Conservation (phyloP, 2,888 invertebrate species). For the Oxycera nigricornis region DNA sequence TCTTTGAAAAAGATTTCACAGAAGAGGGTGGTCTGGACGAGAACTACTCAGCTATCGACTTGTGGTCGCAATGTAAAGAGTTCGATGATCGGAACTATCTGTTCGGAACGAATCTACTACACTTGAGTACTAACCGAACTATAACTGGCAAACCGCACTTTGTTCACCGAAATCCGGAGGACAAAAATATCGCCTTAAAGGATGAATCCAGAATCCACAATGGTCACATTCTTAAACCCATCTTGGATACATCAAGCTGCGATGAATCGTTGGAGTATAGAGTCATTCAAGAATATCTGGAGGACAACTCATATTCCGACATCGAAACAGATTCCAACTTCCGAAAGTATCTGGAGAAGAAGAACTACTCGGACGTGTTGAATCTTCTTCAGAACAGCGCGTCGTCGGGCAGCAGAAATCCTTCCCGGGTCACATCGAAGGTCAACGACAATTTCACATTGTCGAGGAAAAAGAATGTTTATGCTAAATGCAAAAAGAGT, state of each 20-base stretch:
- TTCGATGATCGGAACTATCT: slow-evolving; percentile 53
- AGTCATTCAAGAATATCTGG: slow-evolving; percentile 59
- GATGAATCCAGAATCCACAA: slow-evolving; percentile 53
- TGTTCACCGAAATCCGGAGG: slow-evolving; percentile 47
- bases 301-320: slow-evolving; percentile 60
- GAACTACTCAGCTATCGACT: slow-evolving; percentile 53
- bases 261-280: slow-evolving; percentile 60
- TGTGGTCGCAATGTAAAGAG: slow-evolving; percentile 52
- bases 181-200: slow-evolving; percentile 45
- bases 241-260: slow-evolving; percentile 57
- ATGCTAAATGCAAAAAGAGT: not conserved
- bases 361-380: slow-evolving; percentile 59
- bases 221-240: slow-evolving; percentile 56
- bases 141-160: slow-evolving; percentile 55
- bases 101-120: slow-evolving; percentile 57
- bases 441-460: slow-evolving; percentile 39
- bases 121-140: slow-evolving; percentile 55
- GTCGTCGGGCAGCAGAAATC: not conserved
- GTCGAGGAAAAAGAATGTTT: slow-evolving; percentile 25
- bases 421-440: not conserved
- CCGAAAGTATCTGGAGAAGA: slow-evolving; percentile 58
- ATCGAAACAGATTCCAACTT: slow-evolving; percentile 60
- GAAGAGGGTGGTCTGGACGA: slow-evolving; percentile 18
- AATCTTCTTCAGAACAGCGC: slow-evolving; percentile 44
- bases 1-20: slow-evolving; percentile 53